These are phyloP conservation scores for Podarcis cretensis DNA, from an alignment of 2,113 vertebrate species.

Conservation along the genomic window DNA sequence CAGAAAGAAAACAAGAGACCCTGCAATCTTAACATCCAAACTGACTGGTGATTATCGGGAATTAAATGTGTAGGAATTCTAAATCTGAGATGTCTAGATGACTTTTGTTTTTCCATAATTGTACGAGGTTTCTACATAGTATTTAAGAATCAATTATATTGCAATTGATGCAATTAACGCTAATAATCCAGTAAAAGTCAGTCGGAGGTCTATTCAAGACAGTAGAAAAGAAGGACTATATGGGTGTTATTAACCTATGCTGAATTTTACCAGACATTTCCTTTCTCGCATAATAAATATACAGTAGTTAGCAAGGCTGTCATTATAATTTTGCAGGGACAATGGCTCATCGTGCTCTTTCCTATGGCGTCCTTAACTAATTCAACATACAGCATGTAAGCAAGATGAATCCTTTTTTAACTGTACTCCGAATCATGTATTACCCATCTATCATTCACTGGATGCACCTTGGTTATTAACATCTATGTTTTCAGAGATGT, in stretches of 20 bases:
- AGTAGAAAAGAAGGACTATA: slow-evolving; percentile 83
- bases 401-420: slow-evolving; percentile 79
- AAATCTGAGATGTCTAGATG: slow-evolving; percentile 84
- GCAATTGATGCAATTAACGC: slow-evolving; percentile 91
- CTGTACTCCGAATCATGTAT: slow-evolving; percentile 73
- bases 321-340: slow-evolving; percentile 85
- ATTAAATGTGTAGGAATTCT: slow-evolving; percentile 87
- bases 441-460: slow-evolving; percentile 80
- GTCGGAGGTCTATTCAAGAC: slow-evolving; percentile 88
- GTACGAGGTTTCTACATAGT: slow-evolving; percentile 86
- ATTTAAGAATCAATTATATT: slow-evolving; percentile 91
- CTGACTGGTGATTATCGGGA: slow-evolving; percentile 85
- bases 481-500: slow-evolving; percentile 62
- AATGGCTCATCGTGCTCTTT: slow-evolving; percentile 81
- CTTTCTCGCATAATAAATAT: slow-evolving; percentile 86
- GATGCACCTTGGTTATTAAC: slow-evolving; percentile 72
- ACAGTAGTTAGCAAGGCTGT: slow-evolving; percentile 82
- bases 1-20: slow-evolving; percentile 83
- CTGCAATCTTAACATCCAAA: slow-evolving; percentile 86
- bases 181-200: slow-evolving; percentile 90
- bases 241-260: slow-evolving; percentile 90
- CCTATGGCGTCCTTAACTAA: slow-evolving; percentile 81
- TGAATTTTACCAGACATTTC: slow-evolving; percentile 86
- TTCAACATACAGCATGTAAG: slow-evolving; percentile 77
- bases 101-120: slow-evolving; percentile 90